Conservation (phyloP, 2,797 vertebrate genomes). For the Etheostoma nigrum region DNA sequence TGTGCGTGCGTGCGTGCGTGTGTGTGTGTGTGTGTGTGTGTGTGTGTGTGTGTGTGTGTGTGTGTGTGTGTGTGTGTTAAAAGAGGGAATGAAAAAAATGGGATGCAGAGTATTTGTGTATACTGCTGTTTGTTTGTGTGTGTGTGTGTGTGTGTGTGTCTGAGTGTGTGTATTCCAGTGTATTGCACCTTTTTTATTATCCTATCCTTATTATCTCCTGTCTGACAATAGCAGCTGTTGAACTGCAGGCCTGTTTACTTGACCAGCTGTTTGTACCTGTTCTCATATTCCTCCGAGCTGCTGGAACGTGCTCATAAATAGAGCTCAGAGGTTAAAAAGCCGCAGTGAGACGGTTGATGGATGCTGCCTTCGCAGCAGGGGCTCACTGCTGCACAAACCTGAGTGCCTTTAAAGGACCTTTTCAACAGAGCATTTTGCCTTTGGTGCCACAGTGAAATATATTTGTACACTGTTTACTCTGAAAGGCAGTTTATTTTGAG, state of each 20-base stretch:
- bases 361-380: slow-evolving; percentile 9
- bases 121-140: slow-evolving; percentile 14
- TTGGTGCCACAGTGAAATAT: background rate
- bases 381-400: background rate
- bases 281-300: slow-evolving; percentile 47
- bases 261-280: slow-evolving; percentile 60
- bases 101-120: slow-evolving; percentile 1
- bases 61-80: too few relatives aligned
- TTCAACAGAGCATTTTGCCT: background rate
- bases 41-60: slow-evolving; percentile 15
- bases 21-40: slow-evolving; percentile 18
- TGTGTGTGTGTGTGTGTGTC: slow-evolving; percentile 1
- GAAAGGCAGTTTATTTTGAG: background rate
- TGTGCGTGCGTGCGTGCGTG: slow-evolving; percentile 13
- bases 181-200: slow-evolving; percentile 25
- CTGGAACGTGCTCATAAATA: slow-evolving; percentile 36
- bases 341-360: slow-evolving; percentile 3
- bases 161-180: background rate
- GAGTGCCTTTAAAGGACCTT: background rate
- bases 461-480: background rate
- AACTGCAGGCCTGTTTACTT: slow-evolving; percentile 52
- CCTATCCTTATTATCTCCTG: slow-evolving; percentile 21
- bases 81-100: too few relatives aligned
- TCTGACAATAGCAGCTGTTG: slow-evolving; percentile 56
- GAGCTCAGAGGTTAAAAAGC: slow-evolving; percentile 10